These are phyloP conservation scores for Shargacucullia verbasci DNA, from an alignment of 2,888 invertebrate species.

Conservation along the genomic window DNA sequence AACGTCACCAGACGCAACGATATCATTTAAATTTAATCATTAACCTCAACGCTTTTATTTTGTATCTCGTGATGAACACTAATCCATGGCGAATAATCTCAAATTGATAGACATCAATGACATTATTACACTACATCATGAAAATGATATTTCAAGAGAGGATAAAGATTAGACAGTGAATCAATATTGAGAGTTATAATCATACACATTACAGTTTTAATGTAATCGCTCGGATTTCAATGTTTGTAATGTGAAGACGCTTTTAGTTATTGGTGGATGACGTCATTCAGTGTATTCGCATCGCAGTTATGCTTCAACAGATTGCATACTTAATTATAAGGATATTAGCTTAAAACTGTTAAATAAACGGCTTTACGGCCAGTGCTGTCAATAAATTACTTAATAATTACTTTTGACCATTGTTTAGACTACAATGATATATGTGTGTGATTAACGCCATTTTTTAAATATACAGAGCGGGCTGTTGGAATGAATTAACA, in stretches of 20 bases:
- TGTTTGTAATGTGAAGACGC: slow-evolving; percentile 22
- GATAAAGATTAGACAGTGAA: too few relatives aligned
- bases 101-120: slow-evolving; percentile 3
- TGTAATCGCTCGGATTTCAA: too few relatives aligned
- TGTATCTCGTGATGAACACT: slow-evolving; percentile 8
- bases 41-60: slow-evolving; percentile 20
- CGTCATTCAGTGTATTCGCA: slow-evolving; percentile 42
- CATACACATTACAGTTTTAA: too few relatives aligned
- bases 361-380: slow-evolving; percentile 28
- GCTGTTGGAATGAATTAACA: slow-evolving; percentile 40
- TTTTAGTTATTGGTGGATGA: slow-evolving; percentile 54
- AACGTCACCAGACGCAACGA: slow-evolving; percentile 4
- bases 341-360: slow-evolving; percentile 33
- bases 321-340: slow-evolving; percentile 37
- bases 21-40: slow-evolving; percentile 13
- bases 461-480: slow-evolving; percentile 23
- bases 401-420: slow-evolving; percentile 50
- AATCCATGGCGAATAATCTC: slow-evolving; percentile 2
- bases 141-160: slow-evolving; percentile 11
- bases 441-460: slow-evolving; percentile 29
- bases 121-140: slow-evolving; percentile 10
- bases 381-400: slow-evolving; percentile 43
- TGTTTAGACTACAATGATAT: slow-evolving; percentile 44
- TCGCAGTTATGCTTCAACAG: slow-evolving; percentile 55
- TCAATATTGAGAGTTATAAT: too few relatives aligned